Evolutionary conservation across 2,888 invertebrate species (phyloP).

Genomic region (Bugulina stolonifera): DNA sequence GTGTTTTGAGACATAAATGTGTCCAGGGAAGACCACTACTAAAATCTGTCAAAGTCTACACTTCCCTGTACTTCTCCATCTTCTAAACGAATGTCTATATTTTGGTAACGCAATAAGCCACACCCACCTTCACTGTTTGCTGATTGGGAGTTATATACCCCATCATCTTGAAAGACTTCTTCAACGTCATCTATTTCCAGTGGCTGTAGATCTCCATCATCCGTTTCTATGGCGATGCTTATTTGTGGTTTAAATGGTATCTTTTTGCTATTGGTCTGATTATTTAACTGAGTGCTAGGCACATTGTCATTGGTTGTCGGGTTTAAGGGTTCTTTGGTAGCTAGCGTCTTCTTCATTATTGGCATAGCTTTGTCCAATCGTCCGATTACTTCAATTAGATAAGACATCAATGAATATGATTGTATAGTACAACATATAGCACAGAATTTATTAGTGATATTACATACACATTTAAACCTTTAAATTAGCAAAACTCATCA

Average conservation of each 20-base stretch:
- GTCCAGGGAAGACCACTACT: too few relatives aligned
- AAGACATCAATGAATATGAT: too few relatives aligned
- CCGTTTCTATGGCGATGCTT: constrained; percentile 21
- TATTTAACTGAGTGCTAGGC: background rate
- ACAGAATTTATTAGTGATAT: too few relatives aligned
- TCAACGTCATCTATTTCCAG: background rate
- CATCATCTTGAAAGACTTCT: background rate
- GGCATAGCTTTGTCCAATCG: constrained; percentile 16
- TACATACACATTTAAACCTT: too few relatives aligned
- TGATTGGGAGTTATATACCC: background rate
- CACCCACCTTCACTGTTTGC: background rate
- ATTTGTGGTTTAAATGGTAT: background rate
- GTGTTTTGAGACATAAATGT: too few relatives aligned
- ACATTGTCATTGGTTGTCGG: background rate
- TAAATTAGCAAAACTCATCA: too few relatives aligned
- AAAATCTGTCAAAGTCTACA: too few relatives aligned
- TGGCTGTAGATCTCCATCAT: constrained; percentile 1
- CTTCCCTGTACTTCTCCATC: too few relatives aligned
- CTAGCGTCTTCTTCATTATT: constrained; percentile 20
- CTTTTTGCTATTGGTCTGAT: background rate
- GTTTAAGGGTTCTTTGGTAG: background rate
- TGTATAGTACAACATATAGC: too few relatives aligned
- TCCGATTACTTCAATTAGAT: background rate
- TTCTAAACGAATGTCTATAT: too few relatives aligned
- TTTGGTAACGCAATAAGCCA: too few relatives aligned